Evolutionary conservation across 2,888 invertebrate genomes (phyloP), one percentile per base, ranked within the genome.

Genomic region (Stenoptilia bipunctidactyla): DNA sequence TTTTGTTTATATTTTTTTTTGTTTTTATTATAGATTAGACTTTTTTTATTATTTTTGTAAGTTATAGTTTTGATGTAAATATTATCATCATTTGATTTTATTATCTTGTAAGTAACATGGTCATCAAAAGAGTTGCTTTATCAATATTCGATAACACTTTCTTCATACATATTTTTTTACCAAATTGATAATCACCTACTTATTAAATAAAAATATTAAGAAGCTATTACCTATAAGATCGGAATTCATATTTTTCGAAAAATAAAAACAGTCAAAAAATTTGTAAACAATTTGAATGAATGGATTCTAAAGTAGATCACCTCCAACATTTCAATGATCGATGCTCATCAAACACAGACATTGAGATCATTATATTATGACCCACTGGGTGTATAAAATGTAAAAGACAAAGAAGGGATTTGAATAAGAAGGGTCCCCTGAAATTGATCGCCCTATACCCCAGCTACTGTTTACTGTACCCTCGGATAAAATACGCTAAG

Each of bases 331-430:
- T 20, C 20, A 20, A 20, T 20, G 8, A 20, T 20, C 20, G 20
- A 20, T 20, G 8, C 13, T 4, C 30, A 30, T 30, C 10, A 10
- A 30, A 10, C 10, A 12, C 13, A 30, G 30, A n/a, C 10, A 10
- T 46, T 43, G 45, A 49, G 46, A 46, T 45, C 46, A 48, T 57
- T 61, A 58, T 63, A 67, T 71, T 68, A 65, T 74, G 68, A 74
- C 69, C 72, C 69, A 71, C 56, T 58, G 55, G 67, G 65, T 72
- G 61, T 72, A 75, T 75, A 70, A 72, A 74, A 75, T 71, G 55
- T 55, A 55, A 68, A 72, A 80, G 74, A 80, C 77, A 82, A 79
- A 75, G 72, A 71, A 71, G 74, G 74, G 74, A 80, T 82, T 80
- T 79, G 76, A 77, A 77, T 68, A 70, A 69, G 68, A 60, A 61